Evolutionary conservation across 2,888 invertebrate genomes (phyloP), one percentile per base, ranked within the genome.

Genomic region (Dynastes tityus): DNA sequence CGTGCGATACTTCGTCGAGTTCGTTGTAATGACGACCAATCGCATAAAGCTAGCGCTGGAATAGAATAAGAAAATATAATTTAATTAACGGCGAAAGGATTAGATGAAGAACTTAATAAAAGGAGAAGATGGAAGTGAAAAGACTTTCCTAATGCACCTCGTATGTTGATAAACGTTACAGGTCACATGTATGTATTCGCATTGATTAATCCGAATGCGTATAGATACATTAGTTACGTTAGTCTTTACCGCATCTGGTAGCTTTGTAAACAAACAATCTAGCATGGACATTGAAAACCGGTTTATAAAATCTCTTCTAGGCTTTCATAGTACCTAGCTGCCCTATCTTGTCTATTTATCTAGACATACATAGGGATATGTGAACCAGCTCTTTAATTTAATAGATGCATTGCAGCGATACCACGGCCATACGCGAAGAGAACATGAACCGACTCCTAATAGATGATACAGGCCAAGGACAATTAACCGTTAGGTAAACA

Each of bases 21-120:
- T 77, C 94, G 93, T 86, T 97, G 97, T 0, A 96, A 90, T 80
- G 92, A 92, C 0, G 96, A 96, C 96, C 96, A 96, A 87, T 96
- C 96, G 88, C 96, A 96, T 29, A 97, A 91, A 0, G 96, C 96
- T 83, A 96, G 89, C 79, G 96, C 96, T 96, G 91, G 45, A 91
- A 90, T 88, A 61, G 83, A 84, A 83, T 78, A 81, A 82, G 81
- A 80, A 32, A 32, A 32, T 32, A 32, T 32, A 5, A 32, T 32
- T 73, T 80, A 78, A 80, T 79, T 67, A 80, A 81, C 37, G 4
- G 16, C 16, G 61, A 16, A 61, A 32, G 32, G 32, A 32, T 32
- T 22, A 55, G 4, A 22, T 6, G 13, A 55, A 55, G 11, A 40
- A 45, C 9, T 9, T 45, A 45, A 45, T n/a, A n/a, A 53, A 53